A percentile compares a stretch with the other conserved stretches of the same genome.
These are phyloP conservation scores for Acridotheres tristis DNA, from an alignment of 2,797 vertebrate species.

Conservation along the genomic window DNA sequence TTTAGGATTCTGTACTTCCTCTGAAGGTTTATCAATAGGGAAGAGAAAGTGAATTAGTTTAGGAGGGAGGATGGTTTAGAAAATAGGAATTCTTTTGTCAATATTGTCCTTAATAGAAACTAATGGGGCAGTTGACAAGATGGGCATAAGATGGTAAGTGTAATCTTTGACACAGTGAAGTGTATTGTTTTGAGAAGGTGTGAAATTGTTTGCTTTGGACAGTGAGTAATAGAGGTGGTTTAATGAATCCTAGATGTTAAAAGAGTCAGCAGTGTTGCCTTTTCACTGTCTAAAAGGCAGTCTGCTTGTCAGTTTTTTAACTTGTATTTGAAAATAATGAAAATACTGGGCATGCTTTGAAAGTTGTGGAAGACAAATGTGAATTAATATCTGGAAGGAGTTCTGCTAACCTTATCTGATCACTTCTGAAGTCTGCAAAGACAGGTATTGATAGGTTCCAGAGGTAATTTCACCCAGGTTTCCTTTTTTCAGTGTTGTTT, in stretches of 20 bases:
- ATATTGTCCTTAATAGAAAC: conserved; percentile 29
- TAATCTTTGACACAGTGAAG: background rate
- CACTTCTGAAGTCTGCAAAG: background rate
- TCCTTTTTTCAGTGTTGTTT: background rate
- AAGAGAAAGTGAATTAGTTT: background rate
- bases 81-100: conserved; percentile 8
- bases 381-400: background rate
- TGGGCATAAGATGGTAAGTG: background rate
- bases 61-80: background rate
- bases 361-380: background rate
- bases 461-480: conserved; percentile 3
- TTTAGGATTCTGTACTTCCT: background rate
- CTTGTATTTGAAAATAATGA: background rate
- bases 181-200: background rate
- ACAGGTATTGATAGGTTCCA: background rate
- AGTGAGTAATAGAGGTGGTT: background rate
- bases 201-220: background rate
- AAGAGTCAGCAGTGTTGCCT: background rate
- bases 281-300: background rate
- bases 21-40: background rate
- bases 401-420: background rate
- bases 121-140: conserved; percentile 19
- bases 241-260: background rate
- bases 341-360: background rate
- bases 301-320: background rate